Evolutionary conservation across 2,113 vertebrate species (phyloP).

Genomic region (Salminus brasiliensis): DNA sequence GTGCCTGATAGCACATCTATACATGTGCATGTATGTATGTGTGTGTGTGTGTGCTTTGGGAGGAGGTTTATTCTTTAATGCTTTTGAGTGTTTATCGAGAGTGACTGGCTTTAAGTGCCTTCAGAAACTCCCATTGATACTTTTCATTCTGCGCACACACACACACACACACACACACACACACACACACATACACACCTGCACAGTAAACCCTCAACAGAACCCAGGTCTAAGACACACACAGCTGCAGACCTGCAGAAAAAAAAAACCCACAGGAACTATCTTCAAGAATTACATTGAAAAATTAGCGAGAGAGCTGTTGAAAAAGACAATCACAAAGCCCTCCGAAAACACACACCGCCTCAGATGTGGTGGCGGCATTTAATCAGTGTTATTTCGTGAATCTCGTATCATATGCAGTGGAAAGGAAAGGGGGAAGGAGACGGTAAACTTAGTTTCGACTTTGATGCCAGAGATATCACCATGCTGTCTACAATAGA

Average conservation of each 20-base stretch:
- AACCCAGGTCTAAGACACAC: neutral
- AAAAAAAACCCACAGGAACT: neutral
- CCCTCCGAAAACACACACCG: neutral
- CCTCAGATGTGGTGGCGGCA: neutral
- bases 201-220: neutral
- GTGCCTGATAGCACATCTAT: too few species aligned
- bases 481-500: neutral
- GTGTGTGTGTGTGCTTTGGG: slow-evolving; percentile 16
- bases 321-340: neutral
- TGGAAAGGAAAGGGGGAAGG: slow-evolving; percentile 30
- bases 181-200: slow-evolving; percentile 6
- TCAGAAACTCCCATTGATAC: neutral
- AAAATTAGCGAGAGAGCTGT: neutral
- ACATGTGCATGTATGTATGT: neutral
- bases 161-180: neutral
- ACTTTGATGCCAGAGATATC: neutral
- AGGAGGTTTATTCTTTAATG: slow-evolving; percentile 4
- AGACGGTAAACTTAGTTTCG: neutral
- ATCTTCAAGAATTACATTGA: neutral
- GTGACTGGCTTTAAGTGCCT: slow-evolving; percentile 9
- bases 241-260: neutral
- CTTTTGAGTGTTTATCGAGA: slow-evolving; percentile 11
- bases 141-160: neutral
- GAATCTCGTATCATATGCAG: slow-evolving; percentile 20
- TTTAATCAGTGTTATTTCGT: slow-evolving; percentile 24